Percentiles rank a stretch among this genome's conserved stretches.
These are phyloP conservation scores for Rhodinocichla rosea DNA, from an alignment of 2,113 vertebrate genomes.

Conservation along the genomic window DNA sequence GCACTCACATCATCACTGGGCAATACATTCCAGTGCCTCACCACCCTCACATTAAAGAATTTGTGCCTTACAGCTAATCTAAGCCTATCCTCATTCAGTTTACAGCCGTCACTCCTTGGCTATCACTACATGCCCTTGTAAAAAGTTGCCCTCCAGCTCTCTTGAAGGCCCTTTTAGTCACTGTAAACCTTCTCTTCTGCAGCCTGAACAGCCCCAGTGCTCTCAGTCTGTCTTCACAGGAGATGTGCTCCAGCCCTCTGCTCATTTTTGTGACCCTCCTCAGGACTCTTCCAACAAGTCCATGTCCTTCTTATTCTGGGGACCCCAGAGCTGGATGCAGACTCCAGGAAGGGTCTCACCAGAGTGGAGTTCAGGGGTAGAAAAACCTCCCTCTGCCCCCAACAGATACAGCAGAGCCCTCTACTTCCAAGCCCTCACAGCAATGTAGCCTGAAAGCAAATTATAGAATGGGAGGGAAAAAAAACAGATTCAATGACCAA, in stretches of 20 bases:
- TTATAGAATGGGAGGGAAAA: rapidly evolving
- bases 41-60: background rate
- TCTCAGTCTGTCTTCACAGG: background rate
- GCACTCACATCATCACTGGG: background rate
- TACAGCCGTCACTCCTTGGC: background rate
- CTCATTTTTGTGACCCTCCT: background rate
- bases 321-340: background rate
- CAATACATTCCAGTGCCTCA: background rate
- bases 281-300: background rate
- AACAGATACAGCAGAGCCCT: background rate
- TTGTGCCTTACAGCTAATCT: background rate
- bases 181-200: background rate
- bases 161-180: background rate
- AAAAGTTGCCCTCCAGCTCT: background rate
- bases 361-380: background rate
- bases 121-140: background rate
- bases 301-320: background rate
- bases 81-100: background rate
- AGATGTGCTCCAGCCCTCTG: background rate
- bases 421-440: background rate
- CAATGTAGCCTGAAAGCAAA: background rate
- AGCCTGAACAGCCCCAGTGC: background rate
- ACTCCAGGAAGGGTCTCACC: background rate
- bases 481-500: background rate
- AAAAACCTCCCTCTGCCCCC: background rate